Conservation (phyloP, 1,140 invertebrate species). For the Diuraphis noxia region DNA sequence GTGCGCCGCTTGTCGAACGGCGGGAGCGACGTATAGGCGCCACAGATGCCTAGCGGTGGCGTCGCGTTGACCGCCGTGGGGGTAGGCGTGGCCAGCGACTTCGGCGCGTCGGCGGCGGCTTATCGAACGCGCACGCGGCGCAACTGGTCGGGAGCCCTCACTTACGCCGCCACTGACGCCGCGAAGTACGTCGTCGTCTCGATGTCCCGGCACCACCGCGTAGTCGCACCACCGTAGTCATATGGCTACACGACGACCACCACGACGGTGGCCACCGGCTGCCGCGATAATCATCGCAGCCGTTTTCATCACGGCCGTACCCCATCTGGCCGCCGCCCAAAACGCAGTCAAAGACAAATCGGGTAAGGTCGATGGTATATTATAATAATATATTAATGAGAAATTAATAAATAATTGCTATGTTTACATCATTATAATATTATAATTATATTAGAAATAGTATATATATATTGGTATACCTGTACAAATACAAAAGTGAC, state of each 20-base stretch:
- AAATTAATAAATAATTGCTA: background rate
- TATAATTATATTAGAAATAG: background rate
- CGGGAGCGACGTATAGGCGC: background rate
- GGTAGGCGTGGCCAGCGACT: constrained; percentile 33
- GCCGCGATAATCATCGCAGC: background rate
- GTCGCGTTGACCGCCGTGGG: constrained; percentile 27
- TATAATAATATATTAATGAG: background rate
- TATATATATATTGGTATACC: background rate
- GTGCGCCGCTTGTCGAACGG: background rate
- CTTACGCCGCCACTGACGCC: constrained; percentile 7
- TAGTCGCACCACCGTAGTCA: constrained; percentile 22
- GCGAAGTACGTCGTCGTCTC: constrained; percentile 13
- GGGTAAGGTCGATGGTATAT: constrained; percentile 14
- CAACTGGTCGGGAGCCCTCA: constrained; percentile 44
- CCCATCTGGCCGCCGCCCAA: background rate
- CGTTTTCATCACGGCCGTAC: background rate
- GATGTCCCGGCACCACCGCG: constrained; percentile 34
- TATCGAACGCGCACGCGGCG: constrained; percentile 53
- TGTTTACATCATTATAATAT: background rate
- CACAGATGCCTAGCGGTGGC: constrained; percentile 40
- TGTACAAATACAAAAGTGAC: background rate
- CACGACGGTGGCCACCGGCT: constrained; percentile 51
- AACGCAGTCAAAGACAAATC: constrained; percentile 45
- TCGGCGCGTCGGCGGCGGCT: background rate
- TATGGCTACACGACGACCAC: constrained; percentile 38